Evolutionary conservation across 2,797 vertebrate genomes (phyloP), one percentile per base, ranked within the genome.

Genomic region (Pipistrellus pygmaeus): DNA sequence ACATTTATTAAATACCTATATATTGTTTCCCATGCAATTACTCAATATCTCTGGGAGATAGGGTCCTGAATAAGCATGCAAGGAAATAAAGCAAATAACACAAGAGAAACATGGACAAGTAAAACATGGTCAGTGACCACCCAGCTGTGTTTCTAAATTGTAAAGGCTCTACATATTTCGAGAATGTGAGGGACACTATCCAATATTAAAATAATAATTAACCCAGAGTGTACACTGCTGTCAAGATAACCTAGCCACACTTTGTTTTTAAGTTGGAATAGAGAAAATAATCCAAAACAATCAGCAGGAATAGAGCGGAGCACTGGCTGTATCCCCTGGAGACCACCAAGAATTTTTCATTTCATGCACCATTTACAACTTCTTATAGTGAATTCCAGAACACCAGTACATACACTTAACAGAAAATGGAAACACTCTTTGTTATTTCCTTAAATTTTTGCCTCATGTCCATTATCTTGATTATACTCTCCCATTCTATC

Each of bases 301-400:
- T 92, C 72, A 64, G 38, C 41, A 69, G 38, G 85, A 92, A 85
- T 8, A 62, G 32, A 85, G 96, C 84, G 69, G 95, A 92, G 77
- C 96, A 95, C 86, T 90, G 95, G 96, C 97, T 98, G 92, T 92
- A 91, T 98, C 95, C 98, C 95, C 97, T 94, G 95, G 97, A 97
- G 97, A 98, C 95, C 96, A 96, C 96, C 96, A 97, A 95, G 97
- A 98, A 98, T 98, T 98, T 98, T 98, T 98, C 98, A 98, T 98
- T 98, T 98, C 98, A 98, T 98, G 98, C 98, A 98, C 98, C 98
- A 98, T 98, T 98, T 98, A 97, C 97, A 98, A 98, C 98, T 98
- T 98, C 97, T 98, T 97, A 98, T 91, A 97, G 95, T 97, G 96
- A 98, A 96, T 98, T 98, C 97, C 96, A 97, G 97, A 97, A 98